Base-by-base conservation (phyloP, 2,113 vertebrate species). In the Gadus chalcogrammus region DNA sequence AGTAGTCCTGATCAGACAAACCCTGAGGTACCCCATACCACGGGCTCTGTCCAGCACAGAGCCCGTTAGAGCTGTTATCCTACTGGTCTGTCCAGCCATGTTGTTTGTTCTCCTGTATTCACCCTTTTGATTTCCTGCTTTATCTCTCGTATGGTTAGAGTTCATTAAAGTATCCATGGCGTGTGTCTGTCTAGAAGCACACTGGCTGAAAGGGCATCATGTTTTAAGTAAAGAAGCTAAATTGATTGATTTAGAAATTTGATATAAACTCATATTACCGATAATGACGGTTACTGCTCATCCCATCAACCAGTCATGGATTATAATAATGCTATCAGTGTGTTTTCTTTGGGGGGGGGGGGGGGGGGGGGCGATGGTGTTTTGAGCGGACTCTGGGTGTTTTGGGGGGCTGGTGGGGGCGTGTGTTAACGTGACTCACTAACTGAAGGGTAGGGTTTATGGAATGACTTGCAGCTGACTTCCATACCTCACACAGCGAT, bases 401-500 rank as follows among this genome's bases (percentile, higher is more conserved):
- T 48, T 7, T 48, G 42, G 42, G 11, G 42, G 42, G 42, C 1
- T 48, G 42, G 42, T 13, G 93, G 94, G 95, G 95, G 93, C 11
- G 11, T 24, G 60, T 27, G 15, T 91, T 97, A 80, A 80, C 73
- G 63, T 81, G 74, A 84, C 85, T 84, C 63, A 87, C 87, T 90
- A 89, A 90, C 89, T 87, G 95, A 95, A 98, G 95, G 95, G 94
- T 96, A 98, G 98, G 97, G 96, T 95, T 96, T 97, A 97, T 96
- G 94, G 92, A 95, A 95, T 98, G 95, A 91, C 97, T 98, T 98
- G 94, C 97, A 98, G 95, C 95, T 97, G 96, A 96, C 96, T 96
- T 96, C 96, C 95, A 95, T 94, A 97, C 97, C 95, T 98, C 96
- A 97, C 96, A 97, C 97, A 96, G 96, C 97, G 96, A 97, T 99